Conservation (phyloP, 2,113 vertebrate species). For the Erythrocercus mccallii region DNA sequence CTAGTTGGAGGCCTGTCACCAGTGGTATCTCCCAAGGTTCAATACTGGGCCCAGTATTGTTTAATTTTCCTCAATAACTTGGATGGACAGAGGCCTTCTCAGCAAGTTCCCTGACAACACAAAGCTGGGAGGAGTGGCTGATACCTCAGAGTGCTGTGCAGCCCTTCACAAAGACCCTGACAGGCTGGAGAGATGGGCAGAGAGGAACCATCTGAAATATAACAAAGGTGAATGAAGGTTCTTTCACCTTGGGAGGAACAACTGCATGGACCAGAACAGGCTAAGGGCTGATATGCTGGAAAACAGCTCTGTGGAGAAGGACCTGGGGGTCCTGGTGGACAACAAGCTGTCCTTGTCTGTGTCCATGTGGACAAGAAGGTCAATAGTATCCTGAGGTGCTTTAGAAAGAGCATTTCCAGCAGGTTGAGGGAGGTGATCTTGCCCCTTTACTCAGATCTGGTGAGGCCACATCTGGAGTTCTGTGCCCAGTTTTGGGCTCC, state of each 20-base stretch:
- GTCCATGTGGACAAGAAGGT: not conserved
- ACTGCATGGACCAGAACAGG: fast-evolving
- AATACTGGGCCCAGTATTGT: not conserved
- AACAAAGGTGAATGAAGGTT: fast-evolving
- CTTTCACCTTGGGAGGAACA: not conserved
- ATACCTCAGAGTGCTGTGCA: not conserved
- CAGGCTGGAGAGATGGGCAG: not conserved
- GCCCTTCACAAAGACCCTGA: not conserved
- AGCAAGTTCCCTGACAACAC: not conserved
- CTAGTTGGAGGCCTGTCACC: not conserved
- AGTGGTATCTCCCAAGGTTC: not conserved
- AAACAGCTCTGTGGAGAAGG: not conserved
- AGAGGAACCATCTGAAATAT: not conserved
- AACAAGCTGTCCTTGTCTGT: not conserved
- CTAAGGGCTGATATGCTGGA: not conserved
- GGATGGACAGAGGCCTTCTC: not conserved
- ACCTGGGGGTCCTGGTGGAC: not conserved
- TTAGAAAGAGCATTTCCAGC: not conserved
- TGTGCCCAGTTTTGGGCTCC: not conserved
- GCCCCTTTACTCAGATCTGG: not conserved
- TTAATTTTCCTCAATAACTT: not conserved
- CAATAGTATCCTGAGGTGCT: too few species aligned
- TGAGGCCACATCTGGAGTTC: not conserved
- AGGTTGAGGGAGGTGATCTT: not conserved
- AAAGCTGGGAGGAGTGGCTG: not conserved